These are phyloP conservation scores for Lucinisca nassula DNA, from an alignment of 2,888 invertebrate genomes.

Conservation along the genomic window DNA sequence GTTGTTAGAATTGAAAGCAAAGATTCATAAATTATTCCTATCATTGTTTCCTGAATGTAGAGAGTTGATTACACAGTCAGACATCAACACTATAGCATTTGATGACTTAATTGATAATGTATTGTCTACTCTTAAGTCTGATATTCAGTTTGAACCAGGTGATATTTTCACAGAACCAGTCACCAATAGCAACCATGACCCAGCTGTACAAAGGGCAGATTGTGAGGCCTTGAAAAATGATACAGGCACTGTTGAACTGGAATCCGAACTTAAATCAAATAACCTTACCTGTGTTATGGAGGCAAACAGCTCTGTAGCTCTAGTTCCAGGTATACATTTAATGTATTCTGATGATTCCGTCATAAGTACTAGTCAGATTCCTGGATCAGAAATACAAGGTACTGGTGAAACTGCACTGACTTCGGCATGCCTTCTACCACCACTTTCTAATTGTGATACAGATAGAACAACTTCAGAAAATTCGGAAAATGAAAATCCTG, in stretches of 20 bases:
- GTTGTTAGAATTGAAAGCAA: conserved; percentile 63
- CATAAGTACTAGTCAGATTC: conserved; percentile 23
- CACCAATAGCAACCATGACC: not conserved
- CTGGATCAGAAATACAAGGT: not conserved
- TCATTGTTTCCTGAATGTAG: conserved; percentile 71
- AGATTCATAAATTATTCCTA: conserved; percentile 65
- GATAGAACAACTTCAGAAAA: not conserved
- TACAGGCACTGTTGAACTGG: not conserved
- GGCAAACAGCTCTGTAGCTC: not conserved
- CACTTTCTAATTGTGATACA: not conserved
- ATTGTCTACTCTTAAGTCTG: conserved; percentile 14
- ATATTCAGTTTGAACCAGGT: conserved; percentile 2
- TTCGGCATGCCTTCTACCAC: not conserved
- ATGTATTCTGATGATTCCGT: conserved; percentile 21
- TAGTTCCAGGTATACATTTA: not conserved
- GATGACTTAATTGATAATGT: conserved; percentile 68
- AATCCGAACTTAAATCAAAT: not conserved
- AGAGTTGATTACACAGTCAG: conserved; percentile 56
- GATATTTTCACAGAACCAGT: not conserved
- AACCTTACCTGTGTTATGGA: not conserved
- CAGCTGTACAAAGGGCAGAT: not conserved
- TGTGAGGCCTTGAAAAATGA: not conserved
- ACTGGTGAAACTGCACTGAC: not conserved
- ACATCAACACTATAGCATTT: conserved; percentile 66
- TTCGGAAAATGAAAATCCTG: not conserved